Evolutionary conservation across 2,113 vertebrate species (phyloP), one percentile per base, ranked within the genome.

Genomic region (Caranx ignobilis): DNA sequence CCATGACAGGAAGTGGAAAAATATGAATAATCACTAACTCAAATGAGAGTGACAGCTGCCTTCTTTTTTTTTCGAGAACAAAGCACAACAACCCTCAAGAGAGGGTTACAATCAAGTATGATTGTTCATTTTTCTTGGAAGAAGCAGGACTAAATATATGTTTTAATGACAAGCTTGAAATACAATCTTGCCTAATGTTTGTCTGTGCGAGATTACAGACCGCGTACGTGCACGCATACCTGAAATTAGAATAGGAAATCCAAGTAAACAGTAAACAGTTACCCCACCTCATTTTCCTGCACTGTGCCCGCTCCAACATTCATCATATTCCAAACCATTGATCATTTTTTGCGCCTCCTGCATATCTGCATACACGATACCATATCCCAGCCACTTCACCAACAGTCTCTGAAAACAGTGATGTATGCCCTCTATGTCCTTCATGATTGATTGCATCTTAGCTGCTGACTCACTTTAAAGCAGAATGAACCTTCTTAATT

Each of bases 381-480:
- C 35, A 59, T 26, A 67, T 77, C 59, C 65, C 56, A 62, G 47
- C 54, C 64, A 21, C 60, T 56, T 73, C 57, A 66, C 12, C 31
- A 32, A 48, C 54, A 45, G 50, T 78, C 75, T 82, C 48, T 79
- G 45, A 59, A 86, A 74, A 78, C 78, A 32, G 45, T 82, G 79
- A 91, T 85, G 32, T 65, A 82, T 86, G 73, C 35, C 48, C 64
- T 70, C 69, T 35, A 6, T 54, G 26, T 69, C 83, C 45, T 47
- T 68, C 52, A 48, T 79, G 85, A 90, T 68, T 83, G 85, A 92
- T 90, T 86, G 77, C 68, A 67, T 55, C 67, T 41, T 45, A 67
- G 81, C 75, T 84, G 87, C 86, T 88, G 86, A 87, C 77, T 85
- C 55, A 11, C 61, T 87, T 79, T 71, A 88, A 77, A 77, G 31